Evolutionary conservation across 1,140 invertebrate genomes (phyloP).

Genomic region (Leucophenga varia): DNA sequence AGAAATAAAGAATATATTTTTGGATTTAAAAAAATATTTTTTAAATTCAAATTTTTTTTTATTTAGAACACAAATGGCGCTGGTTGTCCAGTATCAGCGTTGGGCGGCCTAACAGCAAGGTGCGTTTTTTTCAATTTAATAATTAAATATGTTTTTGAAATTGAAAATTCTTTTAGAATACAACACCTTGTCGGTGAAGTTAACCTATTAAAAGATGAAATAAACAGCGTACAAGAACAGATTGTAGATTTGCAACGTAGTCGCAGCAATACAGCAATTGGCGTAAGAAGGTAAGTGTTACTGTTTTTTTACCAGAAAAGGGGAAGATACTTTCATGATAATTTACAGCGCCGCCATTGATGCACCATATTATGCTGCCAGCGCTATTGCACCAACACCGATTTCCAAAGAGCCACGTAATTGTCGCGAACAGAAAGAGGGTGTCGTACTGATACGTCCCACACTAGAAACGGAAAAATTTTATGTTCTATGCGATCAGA

Average conservation of each 20-base stretch:
- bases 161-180: background rate
- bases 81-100: constrained; percentile 22
- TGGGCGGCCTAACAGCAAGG: constrained; percentile 26
- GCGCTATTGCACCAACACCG: background rate
- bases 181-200: constrained; percentile 27
- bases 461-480: constrained; percentile 55
- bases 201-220: constrained; percentile 12
- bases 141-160: background rate
- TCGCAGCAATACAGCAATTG: background rate
- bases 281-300: constrained; percentile 21
- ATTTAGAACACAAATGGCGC: constrained; percentile 12
- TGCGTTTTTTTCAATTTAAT: too few species aligned
- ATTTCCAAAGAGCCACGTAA: constrained; percentile 18
- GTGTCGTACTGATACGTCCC: constrained; percentile 22
- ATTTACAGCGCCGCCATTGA: background rate
- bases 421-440: constrained; percentile 29
- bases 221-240: constrained; percentile 24
- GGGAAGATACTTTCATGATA: too few species aligned
- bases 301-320: too few species aligned
- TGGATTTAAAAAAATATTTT: too few species aligned
- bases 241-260: constrained; percentile 6
- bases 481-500: constrained; percentile 63
- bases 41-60: constrained; percentile 1
- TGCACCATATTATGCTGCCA: too few species aligned
- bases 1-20: too few species aligned